Base-by-base conservation (phyloP, 35 echinoderm and acorn worm genomes). In the Holothuria glaberrima region DNA sequence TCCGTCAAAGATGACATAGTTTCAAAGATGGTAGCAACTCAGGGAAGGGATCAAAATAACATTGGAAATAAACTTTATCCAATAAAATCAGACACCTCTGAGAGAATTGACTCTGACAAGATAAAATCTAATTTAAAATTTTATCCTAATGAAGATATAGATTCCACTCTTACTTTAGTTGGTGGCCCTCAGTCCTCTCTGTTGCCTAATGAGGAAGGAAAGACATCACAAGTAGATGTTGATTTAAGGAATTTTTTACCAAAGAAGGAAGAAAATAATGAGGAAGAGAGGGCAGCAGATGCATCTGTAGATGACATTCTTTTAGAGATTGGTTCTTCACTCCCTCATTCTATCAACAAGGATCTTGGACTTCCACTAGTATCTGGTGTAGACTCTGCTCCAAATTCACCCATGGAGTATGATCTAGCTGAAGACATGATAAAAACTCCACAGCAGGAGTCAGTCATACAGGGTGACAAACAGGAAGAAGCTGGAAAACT, bases 291-390 rank as follows among this genome's bases (percentile, higher is more conserved):
- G 58, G 60, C 60, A 17, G 68, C 67, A 83, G 91, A 93, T 83
- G 70, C 92, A 12, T 85, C 66, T 59, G 88, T 99, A 14, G 97
- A 99, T 34, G 97, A 99, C 90, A 73, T 95, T 17, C 77, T 99
- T 21, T 33, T 95, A 27, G 90, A 99, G 89, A 99, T 99, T 76
- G 97, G 97, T 44, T 99, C 93, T 45, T 56, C 74, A 4, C 28
- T 99, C 21, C 97, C 97, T 25, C 46, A 34, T 54, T 54, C 50
- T 69, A 12, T 10, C 0, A 69, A 69, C 0, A 29, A 33, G 22
- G 66, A 69, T 69, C 31, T 33, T 29, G 22, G 16, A 12, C 50
- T 54, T 12, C 50, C 50, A 14, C 16, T 54, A 1, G 12, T 9
- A 54, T 54, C 50, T 54, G 50, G 50, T 54, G 50, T 54, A 54